Percentiles rank a stretch among this genome's conserved stretches.
phyloP scores from a whole-genome alignment of 1,140 invertebrate genomes.

The Asobara japonica region DNA sequence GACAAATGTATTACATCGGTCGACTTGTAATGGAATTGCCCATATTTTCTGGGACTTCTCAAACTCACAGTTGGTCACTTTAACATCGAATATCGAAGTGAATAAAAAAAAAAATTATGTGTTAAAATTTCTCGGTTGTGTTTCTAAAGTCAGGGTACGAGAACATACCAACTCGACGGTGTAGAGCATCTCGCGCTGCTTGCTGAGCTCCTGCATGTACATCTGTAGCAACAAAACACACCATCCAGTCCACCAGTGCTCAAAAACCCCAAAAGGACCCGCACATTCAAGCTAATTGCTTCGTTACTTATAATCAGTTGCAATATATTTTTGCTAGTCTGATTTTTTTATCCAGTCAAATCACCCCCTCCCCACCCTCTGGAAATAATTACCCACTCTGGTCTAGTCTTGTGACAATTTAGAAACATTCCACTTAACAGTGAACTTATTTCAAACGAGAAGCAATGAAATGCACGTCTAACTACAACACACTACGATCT shows the following conservation, averaged over 20 bases:
- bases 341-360: background rate
- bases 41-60: no score
- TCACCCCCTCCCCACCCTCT: no score
- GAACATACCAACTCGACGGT: constrained; percentile 85
- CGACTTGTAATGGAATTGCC: no score
- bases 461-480: constrained; percentile 33
- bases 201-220: constrained; percentile 88
- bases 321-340: no score
- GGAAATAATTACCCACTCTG: no score
- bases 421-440: background rate
- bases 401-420: background rate
- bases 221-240: constrained; percentile 74
- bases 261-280: constrained; percentile 49
- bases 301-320: no score
- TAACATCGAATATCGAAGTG: background rate
- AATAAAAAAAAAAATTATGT: background rate
- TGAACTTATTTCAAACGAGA: constrained; percentile 6
- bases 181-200: constrained; percentile 85
- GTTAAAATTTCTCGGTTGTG: constrained; percentile 22
- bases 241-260: constrained; percentile 66
- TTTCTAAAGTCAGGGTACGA: constrained; percentile 53
- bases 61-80: no score
- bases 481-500: constrained; percentile 28
- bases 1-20: no score
- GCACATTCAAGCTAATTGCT: constrained; percentile 13